Percentiles rank a stretch among this genome's conserved stretches.
phyloP scores from a whole-genome alignment of 2,888 invertebrate genomes.

The Brachynemurus nebulosus region DNA sequence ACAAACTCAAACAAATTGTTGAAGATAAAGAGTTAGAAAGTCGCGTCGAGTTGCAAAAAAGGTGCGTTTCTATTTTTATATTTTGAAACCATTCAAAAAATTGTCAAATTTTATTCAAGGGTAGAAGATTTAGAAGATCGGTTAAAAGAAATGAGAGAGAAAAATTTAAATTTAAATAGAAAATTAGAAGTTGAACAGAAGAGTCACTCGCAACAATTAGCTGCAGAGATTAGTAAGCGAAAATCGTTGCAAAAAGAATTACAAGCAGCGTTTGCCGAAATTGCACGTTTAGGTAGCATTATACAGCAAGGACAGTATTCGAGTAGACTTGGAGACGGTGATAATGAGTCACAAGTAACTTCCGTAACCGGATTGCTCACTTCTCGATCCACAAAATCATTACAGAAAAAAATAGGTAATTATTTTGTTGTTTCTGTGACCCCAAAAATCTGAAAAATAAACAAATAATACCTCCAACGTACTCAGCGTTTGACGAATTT shows the following conservation, averaged over 20 bases:
- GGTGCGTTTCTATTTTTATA: slow-evolving; percentile 7
- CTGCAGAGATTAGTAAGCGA: slow-evolving; percentile 51
- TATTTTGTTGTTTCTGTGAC: too few species aligned
- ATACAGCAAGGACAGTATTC: not conserved
- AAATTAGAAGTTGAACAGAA: slow-evolving; percentile 59
- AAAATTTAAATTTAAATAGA: slow-evolving; percentile 50
- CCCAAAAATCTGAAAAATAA: too few species aligned
- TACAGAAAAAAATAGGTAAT: not conserved
- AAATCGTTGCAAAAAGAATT: slow-evolving; percentile 56
- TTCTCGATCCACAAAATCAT: not conserved
- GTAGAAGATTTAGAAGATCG: slow-evolving; percentile 39
- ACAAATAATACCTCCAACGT: too few species aligned
- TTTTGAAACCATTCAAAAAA: not conserved
- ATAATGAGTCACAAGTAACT: too few species aligned
- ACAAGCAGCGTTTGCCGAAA: slow-evolving; percentile 42
- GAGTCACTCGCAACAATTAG: slow-evolving; percentile 55
- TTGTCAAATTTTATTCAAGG: slow-evolving; percentile 7
- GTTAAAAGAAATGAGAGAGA: slow-evolving; percentile 44
- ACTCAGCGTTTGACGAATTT: too few species aligned
- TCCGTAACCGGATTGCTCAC: too few species aligned
- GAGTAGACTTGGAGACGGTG: not conserved
- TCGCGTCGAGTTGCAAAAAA: not conserved
- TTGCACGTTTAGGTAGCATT: not conserved
- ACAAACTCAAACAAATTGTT: slow-evolving; percentile 1
- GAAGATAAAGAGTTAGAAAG: slow-evolving; percentile 4